Conservation (phyloP, 2,888 invertebrate species). For the Drosophila diplacantha region DNA sequence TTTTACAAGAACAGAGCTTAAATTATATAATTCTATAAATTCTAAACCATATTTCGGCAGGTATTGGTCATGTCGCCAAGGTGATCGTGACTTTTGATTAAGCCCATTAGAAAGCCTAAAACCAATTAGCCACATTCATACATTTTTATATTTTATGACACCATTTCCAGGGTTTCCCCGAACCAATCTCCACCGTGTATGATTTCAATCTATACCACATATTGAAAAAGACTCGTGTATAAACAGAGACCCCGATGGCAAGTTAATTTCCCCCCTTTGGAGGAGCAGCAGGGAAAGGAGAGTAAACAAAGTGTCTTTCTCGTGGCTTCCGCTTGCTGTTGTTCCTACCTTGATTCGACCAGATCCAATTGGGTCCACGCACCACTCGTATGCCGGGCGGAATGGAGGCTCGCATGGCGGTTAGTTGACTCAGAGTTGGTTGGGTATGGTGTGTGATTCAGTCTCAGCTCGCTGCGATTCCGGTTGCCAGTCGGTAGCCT, state of each 20-base stretch:
- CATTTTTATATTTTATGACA: conserved; percentile 3
- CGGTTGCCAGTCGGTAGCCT: conserved; percentile 31
- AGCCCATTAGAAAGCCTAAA: neutral
- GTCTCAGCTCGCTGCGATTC: conserved; percentile 30
- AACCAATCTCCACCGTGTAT: conserved; percentile 17
- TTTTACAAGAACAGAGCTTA: neutral
- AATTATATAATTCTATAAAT: neutral
- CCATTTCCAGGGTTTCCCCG: neutral
- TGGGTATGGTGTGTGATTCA: conserved; percentile 3
- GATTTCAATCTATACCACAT: conserved; percentile 4
- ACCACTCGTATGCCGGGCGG: conserved; percentile 87
- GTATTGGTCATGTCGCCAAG: neutral
- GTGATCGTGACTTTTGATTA: neutral
- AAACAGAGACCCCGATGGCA: conserved; percentile 50
- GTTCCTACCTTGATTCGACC: conserved; percentile 84
- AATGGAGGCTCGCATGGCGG: conserved; percentile 76
- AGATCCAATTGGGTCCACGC: conserved; percentile 89
- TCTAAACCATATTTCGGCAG: neutral
- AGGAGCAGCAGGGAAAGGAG: neutral
- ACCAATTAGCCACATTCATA: neutral
- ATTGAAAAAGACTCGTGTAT: conserved; percentile 24
- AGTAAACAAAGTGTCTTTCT: conserved; percentile 17
- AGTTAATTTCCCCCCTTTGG: conserved; percentile 50
- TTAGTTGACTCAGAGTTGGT: conserved; percentile 16
- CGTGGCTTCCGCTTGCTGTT: conserved; percentile 6